phyloP scores from a whole-genome alignment of 1,140 invertebrate genomes.

The Monomorium pharaonis region DNA sequence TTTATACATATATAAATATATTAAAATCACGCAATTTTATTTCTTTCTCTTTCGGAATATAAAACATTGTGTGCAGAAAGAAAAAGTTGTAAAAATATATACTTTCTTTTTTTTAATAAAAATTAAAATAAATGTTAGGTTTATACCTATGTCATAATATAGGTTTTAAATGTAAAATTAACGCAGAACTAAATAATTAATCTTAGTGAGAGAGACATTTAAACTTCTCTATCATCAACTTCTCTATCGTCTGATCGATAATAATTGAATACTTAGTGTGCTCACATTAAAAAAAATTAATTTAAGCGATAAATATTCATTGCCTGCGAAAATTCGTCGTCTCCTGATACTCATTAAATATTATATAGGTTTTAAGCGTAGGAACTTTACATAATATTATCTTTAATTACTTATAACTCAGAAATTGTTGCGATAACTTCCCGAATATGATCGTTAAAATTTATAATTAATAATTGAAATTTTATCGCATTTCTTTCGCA shows the following conservation, averaged over 20 bases:
- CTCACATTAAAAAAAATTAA: background rate
- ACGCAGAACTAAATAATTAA: background rate
- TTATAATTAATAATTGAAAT: background rate
- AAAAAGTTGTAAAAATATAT: background rate
- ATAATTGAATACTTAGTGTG: background rate
- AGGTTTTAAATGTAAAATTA: background rate
- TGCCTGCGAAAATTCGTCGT: background rate
- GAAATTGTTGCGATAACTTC: background rate
- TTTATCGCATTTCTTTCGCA: background rate
- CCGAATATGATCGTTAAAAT: background rate
- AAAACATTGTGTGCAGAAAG: background rate
- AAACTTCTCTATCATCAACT: background rate
- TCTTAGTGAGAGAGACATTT: background rate
- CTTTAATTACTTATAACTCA: background rate
- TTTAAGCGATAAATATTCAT: background rate
- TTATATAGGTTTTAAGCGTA: background rate
- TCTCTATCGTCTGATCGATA: background rate
- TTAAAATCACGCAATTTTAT: background rate
- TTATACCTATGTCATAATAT: background rate
- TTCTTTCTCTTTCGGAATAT: background rate
- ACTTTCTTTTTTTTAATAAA: background rate
- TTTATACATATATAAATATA: too few relatives aligned
- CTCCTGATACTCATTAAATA: background rate
- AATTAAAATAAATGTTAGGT: background rate
- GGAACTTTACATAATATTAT: background rate